phyloP scores from a whole-genome alignment of 2,888 invertebrate genomes.

The Acanthosepion lycidas region DNA sequence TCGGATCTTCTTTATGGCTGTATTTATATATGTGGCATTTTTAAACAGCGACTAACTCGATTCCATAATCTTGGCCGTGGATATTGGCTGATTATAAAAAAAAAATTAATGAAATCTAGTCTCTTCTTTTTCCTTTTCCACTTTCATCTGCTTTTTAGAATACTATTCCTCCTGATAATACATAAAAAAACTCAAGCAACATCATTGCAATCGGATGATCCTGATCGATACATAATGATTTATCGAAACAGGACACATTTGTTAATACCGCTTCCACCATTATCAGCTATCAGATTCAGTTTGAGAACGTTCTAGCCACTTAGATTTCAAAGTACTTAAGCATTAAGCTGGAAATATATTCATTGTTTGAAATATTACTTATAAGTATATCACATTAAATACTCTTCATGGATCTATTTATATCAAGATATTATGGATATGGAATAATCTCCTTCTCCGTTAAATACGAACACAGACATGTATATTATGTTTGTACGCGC shows the following conservation, averaged over 20 bases:
- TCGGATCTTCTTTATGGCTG: too few species aligned
- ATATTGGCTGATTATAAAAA: background rate
- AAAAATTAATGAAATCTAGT: background rate
- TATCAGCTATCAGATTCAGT: background rate
- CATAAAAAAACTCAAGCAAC: background rate
- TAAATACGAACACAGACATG: background rate
- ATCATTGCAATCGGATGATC: background rate
- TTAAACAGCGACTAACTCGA: too few species aligned
- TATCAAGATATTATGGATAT: background rate
- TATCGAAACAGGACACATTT: background rate
- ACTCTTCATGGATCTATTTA: background rate
- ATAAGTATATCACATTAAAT: background rate
- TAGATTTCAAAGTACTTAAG: background rate
- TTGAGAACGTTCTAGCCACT: background rate
- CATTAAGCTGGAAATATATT: background rate
- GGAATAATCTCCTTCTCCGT: background rate
- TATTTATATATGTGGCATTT: too few species aligned
- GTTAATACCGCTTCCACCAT: background rate
- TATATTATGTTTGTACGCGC: background rate
- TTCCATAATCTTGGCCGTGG: too few species aligned
- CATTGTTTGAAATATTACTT: background rate
- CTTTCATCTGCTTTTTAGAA: background rate
- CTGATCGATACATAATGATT: background rate
- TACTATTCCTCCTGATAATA: background rate
- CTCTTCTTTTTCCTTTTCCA: background rate